These are phyloP conservation scores for Drosophila demipolita DNA, from an alignment of 2,888 invertebrate genomes.

Conservation along the genomic window DNA sequence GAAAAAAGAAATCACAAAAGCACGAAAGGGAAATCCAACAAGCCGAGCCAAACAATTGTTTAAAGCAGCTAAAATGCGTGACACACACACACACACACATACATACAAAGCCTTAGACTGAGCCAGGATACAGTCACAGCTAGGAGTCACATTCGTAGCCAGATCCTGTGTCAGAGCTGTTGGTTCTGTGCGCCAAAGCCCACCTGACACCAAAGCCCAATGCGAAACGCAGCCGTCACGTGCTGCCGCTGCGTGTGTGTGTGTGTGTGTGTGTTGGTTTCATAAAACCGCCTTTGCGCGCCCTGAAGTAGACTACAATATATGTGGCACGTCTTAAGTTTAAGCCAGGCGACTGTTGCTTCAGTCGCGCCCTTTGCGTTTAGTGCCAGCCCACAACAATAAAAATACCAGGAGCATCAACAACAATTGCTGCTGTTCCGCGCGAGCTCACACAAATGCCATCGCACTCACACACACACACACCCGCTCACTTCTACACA, in stretches of 20 bases:
- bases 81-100: slow-evolving; percentile 9
- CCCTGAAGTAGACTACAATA: slow-evolving; percentile 63
- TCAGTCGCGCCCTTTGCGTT: slow-evolving; percentile 74
- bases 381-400: slow-evolving; percentile 66
- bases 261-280: slow-evolving; percentile 18
- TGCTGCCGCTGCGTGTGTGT: slow-evolving; percentile 25
- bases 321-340: slow-evolving; percentile 67
- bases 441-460: slow-evolving; percentile 65
- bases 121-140: slow-evolving; percentile 28
- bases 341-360: slow-evolving; percentile 68
- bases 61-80: slow-evolving; percentile 67
- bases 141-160: slow-evolving; percentile 30
- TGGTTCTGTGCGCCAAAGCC: slow-evolving; percentile 44
- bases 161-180: slow-evolving; percentile 21
- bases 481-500: slow-evolving; percentile 5
- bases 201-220: slow-evolving; percentile 53
- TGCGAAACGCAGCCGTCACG: slow-evolving; percentile 57
- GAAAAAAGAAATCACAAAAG: slow-evolving; percentile 30
- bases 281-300: slow-evolving; percentile 48
- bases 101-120: slow-evolving; percentile 41
- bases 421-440: slow-evolving; percentile 65
- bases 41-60: slow-evolving; percentile 68
- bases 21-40: slow-evolving; percentile 31
- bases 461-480: slow-evolving; percentile 19
- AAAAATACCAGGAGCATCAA: slow-evolving; percentile 53